These are phyloP conservation scores for Ischnura elegans DNA, from an alignment of 2,888 invertebrate species.

Conservation along the genomic window DNA sequence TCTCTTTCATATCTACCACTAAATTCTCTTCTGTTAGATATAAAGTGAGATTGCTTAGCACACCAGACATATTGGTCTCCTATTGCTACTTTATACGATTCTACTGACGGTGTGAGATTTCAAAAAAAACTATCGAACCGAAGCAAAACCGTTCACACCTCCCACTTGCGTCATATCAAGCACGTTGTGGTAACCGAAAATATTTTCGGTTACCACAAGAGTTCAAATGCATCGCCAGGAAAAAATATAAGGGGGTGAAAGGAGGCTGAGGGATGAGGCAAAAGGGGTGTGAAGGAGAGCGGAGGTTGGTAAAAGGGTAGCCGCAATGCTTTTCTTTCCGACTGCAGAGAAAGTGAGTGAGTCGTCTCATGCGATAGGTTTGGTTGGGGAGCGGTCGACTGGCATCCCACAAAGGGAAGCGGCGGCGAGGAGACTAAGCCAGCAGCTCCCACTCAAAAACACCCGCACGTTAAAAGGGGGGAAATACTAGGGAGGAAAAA, in stretches of 20 bases:
- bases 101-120: no score
- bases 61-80: no score
- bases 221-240: neutral
- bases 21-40: no score
- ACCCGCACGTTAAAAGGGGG: conserved; percentile 29
- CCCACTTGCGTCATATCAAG: neutral
- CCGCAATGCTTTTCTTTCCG: neutral
- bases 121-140: no score
- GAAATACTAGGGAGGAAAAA: neutral
- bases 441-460: conserved; percentile 31
- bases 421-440: neutral
- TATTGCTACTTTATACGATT: no score
- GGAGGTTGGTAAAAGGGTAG: no score
- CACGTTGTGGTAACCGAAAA: neutral
- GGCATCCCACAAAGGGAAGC: conserved; percentile 4
- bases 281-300: neutral
- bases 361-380: neutral
- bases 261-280: neutral
- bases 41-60: no score
- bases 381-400: neutral
- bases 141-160: neutral
- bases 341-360: conserved; percentile 2
- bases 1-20: no score
- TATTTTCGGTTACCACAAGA: neutral
- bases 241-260: neutral